Percentiles rank a stretch among this genome's conserved stretches.
Conservation (phyloP, 2,797 vertebrate species). For the Arnoldichthys spilopterus region DNA sequence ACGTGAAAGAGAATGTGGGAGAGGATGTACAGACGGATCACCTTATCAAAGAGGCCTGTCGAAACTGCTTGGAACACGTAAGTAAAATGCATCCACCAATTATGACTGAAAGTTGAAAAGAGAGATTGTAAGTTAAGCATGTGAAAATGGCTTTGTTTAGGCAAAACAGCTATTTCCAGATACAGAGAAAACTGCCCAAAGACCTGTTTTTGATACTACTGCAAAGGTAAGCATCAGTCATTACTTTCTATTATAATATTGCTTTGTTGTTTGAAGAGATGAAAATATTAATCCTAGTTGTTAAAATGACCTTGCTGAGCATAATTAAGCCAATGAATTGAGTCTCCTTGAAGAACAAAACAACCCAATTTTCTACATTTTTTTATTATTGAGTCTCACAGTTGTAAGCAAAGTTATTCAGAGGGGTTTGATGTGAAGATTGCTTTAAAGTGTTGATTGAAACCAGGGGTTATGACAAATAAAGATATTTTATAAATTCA, state of each 20-base stretch:
- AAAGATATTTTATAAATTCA: no score
- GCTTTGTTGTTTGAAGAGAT: not conserved
- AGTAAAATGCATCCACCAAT: constrained; percentile 22
- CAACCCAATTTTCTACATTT: no score
- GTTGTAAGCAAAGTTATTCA: no score
- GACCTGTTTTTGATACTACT: constrained; percentile 76
- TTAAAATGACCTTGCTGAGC: no score
- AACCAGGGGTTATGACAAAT: no score
- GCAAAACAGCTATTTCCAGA: constrained; percentile 93
- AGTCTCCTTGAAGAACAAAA: no score
- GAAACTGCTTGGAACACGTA: constrained; percentile 93
- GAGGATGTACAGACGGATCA: constrained; percentile 90
- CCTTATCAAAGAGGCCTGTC: constrained; percentile 89
- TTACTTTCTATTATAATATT: not conserved
- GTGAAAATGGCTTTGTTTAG: constrained; percentile 70
- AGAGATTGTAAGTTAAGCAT: not conserved
- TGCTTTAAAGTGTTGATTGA: no score
- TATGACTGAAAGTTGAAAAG: not conserved
- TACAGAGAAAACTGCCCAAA: constrained; percentile 77
- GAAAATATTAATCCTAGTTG: no score
- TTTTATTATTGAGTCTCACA: no score
- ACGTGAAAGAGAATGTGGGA: constrained; percentile 91
- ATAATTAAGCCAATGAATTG: no score
- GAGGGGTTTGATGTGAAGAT: no score
- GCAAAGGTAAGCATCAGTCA: constrained; percentile 78